Evolutionary conservation across 2,113 vertebrate genomes (phyloP).

Genomic region (Ibidorhyncha struthersii): DNA sequence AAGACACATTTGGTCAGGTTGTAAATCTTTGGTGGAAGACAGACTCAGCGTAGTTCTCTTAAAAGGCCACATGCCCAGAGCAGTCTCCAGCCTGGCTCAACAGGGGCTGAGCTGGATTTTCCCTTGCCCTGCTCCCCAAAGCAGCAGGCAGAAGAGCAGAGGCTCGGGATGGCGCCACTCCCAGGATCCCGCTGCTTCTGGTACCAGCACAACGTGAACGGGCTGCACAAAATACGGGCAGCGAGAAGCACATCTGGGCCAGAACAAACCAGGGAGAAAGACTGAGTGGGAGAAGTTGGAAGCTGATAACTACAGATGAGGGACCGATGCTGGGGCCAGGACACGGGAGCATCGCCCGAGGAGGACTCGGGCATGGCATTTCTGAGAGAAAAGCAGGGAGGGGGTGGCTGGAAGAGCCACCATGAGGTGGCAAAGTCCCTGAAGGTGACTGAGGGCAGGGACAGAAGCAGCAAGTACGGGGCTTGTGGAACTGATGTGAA

Average conservation of each 20-base stretch:
- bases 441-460: background rate
- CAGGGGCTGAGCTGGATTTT: background rate
- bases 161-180: background rate
- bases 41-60: background rate
- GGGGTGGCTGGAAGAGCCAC: background rate
- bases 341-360: background rate
- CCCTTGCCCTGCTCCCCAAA: background rate
- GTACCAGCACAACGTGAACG: background rate
- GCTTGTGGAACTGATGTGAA: background rate
- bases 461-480: background rate
- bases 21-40: background rate
- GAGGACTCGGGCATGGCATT: no score
- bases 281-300: background rate
- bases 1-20: background rate
- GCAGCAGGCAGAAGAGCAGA: background rate
- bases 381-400: background rate
- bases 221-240: background rate
- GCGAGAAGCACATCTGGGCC: background rate
- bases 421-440: accelerated
- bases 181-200: background rate
- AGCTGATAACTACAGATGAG: background rate
- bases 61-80: background rate
- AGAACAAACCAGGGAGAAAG: background rate
- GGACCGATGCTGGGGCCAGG: background rate
- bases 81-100: background rate